Evolutionary conservation across 2,797 vertebrate genomes (phyloP).

Genomic region (Caiman crocodilus): DNA sequence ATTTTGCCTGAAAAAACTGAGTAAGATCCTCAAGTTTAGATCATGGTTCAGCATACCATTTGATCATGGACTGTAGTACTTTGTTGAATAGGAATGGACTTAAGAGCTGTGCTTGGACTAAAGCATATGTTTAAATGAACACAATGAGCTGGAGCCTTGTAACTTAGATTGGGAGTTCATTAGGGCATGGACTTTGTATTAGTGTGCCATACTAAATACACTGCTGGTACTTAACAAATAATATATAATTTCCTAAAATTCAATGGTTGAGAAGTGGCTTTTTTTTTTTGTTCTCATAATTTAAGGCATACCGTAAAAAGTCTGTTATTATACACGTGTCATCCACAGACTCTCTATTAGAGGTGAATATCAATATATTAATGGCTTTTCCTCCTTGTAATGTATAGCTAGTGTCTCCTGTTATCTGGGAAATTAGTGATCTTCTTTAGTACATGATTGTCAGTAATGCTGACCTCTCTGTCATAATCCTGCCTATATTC

Average conservation of each 20-base stretch:
- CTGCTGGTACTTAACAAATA: not conserved
- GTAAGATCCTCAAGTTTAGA: not conserved
- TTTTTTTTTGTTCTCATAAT: not conserved
- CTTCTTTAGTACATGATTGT: not conserved
- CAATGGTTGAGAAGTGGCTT: not conserved
- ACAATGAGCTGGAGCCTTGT: not conserved
- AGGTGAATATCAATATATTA: slow-evolving; percentile 10
- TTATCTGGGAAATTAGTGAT: slow-evolving; percentile 21
- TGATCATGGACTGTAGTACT: not conserved
- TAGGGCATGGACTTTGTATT: not conserved
- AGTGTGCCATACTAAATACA: accelerated
- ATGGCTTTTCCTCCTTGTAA: slow-evolving; percentile 19
- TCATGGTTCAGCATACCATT: not conserved
- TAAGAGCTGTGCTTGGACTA: not conserved
- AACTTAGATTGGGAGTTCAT: not conserved
- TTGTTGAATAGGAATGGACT: not conserved
- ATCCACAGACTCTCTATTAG: not conserved
- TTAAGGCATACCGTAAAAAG: not conserved
- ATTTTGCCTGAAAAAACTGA: not conserved
- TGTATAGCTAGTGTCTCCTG: not conserved
- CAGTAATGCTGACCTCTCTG: slow-evolving; percentile 30
- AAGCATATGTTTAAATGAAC: not conserved
- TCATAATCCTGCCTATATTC: slow-evolving; percentile 7
- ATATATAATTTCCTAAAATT: not conserved
- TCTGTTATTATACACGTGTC: not conserved